Base-by-base conservation (phyloP, 2,113 vertebrate genomes). In the Chaetops frenatus region DNA sequence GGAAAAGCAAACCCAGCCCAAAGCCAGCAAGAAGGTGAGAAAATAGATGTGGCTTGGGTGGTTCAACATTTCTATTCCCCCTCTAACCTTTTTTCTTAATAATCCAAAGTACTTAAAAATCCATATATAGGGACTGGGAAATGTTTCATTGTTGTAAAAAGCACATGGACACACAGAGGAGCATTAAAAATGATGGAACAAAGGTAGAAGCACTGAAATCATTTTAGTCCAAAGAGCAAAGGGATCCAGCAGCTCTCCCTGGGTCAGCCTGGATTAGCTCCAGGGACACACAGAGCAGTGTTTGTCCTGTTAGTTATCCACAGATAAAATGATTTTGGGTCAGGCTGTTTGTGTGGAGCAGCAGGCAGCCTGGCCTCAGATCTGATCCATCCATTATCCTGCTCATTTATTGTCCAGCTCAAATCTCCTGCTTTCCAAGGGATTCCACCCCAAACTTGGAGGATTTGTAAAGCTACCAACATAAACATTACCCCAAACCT, bases 1-100 rank as follows among this genome's bases (percentile, higher is more conserved):
- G 96, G 97, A 97, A 78, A 98, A 96, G 72, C 96, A 98, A 38
- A 98, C 88, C 11, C 96, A 97, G 38, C 96, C 91, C 23, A 97
- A 91, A 86, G 77, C 28, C 62, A 60, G 65, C 22, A 96, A 92
- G 77, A 99, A 99, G 99, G 99, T 99, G 90, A 97, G 48, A 10
- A 81, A 60, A 45, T 11, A 44, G 3, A 5, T 17, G 31, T 51
- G 56, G 16, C 3, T 38, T 44, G 38, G 33, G 10, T 44, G n/a
- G 19, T 6, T 69, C 42, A 31, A 36, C 10, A 15, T 77, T 88
- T 73, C 12, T 65, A 0, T 47, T 56, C 28, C 29, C 10, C 10
- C 27, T 91, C 29, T 47, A 27, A 45, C 9, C 6, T 21, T 33
- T 56, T 45, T 51, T 58, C 40, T n/a, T 61, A 53, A 21, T 45